Base-by-base conservation (phyloP, 1,140 invertebrate genomes). In the Aphidius gifuensis region DNA sequence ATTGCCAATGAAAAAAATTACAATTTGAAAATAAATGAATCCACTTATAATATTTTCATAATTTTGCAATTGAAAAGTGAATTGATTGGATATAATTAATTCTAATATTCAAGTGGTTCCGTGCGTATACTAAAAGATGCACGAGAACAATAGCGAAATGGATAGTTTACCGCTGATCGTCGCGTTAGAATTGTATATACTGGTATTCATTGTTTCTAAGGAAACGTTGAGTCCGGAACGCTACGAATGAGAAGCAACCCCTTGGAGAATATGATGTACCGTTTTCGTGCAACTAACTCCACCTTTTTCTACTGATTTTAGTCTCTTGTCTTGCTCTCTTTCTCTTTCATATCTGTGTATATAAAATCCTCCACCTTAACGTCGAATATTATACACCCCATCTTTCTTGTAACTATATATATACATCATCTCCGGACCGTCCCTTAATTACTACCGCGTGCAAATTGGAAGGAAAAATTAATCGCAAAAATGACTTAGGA, bases 381-480 rank as follows among this genome's bases (percentile, higher is more conserved):
- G 48, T n/a, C 48, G 2, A 32, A 49, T 45, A 9, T 45, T 45
- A 45, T 11, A 7, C 44, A 45, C 55, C 55, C 43, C n/a, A 43
- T 5, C 11, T 5, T 54, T 54, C 32, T 5, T 54, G 11, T 9
- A 11, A 42, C 51, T 42, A 8, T 46, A 40, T 42, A 42, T 40
- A 42, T 40, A 23, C 21, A 50, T 61, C 54, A 45, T 70, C 69
- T 66, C 73, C 73, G 75, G 73, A 75, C 40, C 40, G 53, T 43
- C 40, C 76, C 80, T 82, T 80, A 82, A 82, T 82, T 80, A 82
- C 80, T 79, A 78, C 79, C 80, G 80, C 79, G 80, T 80, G 80
- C 80, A 80, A 80, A 82, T 80, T 82, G 80, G 79, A 80, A 80
- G 80, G 79, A 80, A 82, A 82, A 82, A 82, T 82, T 82, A 82